Evolutionary conservation across 1,140 invertebrate genomes (phyloP).

Genomic region (Drosophila orena): DNA sequence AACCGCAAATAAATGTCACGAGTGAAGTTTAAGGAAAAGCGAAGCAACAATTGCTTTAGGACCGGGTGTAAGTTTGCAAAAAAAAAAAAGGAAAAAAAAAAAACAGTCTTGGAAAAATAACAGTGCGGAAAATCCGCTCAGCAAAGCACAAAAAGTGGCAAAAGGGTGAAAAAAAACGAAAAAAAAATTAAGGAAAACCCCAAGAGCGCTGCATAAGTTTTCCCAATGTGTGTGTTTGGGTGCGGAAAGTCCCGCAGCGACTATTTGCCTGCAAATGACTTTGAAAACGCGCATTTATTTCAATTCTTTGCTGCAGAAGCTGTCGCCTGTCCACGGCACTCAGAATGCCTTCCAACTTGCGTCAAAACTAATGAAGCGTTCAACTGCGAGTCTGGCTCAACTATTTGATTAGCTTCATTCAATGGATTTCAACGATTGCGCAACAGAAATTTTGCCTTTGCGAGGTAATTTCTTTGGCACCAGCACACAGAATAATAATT

Average conservation of each 20-base stretch:
- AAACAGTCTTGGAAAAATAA: constrained; percentile 49
- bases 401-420: constrained; percentile 57
- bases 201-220: constrained; percentile 54
- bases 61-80: not conserved
- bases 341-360: constrained; percentile 36
- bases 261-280: constrained; percentile 74
- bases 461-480: not conserved
- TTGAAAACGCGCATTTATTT: constrained; percentile 74
- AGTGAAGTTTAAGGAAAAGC: constrained; percentile 61
- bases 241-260: constrained; percentile 41
- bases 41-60: constrained; percentile 65
- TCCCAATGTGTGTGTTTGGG: constrained; percentile 3
- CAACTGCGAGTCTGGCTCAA: constrained; percentile 59
- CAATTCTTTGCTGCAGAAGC: constrained; percentile 44
- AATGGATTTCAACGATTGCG: constrained; percentile 18
- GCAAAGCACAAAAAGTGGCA: constrained; percentile 31
- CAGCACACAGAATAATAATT: no score
- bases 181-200: constrained; percentile 65
- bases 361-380: constrained; percentile 69
- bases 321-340: constrained; percentile 29
- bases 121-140: constrained; percentile 64
- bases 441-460: constrained; percentile 2
- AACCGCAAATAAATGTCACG: constrained; percentile 77
- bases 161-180: constrained; percentile 18
- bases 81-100: constrained; percentile 7